Base-by-base conservation (phyloP, 1,140 invertebrate species). In the Eriocheir sinensis region DNA sequence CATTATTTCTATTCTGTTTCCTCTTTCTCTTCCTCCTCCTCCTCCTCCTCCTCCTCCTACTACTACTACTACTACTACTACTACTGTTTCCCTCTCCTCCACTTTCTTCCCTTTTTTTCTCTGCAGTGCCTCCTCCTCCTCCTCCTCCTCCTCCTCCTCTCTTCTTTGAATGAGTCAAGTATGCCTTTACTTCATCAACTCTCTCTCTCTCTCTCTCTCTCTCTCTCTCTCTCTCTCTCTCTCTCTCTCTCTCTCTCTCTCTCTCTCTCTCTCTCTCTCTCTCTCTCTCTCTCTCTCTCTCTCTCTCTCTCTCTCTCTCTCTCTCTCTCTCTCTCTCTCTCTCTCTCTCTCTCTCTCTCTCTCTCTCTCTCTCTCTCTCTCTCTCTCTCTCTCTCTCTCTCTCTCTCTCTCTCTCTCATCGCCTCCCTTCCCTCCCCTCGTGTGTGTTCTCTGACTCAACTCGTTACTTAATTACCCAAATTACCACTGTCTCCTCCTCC, bases 331-430 rank as follows among this genome's bases (percentile, higher is more conserved):
- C 27, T 21, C 85, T 21, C 85, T 86, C 38, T 38, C 85, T 38
- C 40, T 41, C 32, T 27, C 38, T 89, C 15, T 41, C 38, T 36
- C 86, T 41, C 86, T 41, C 2, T 44, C 15, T 81, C 21, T 81
- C 40, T 21, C n/a, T 81, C 90, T 90, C 40, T 92, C 72, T 32
- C 40, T 30, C 86, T n/a, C 40, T 32, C 41, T 53, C 88, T n/a
- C 41, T 21, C 60, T n/a, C 27, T 21, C 40, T 48, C 44, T 53
- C 0, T 32, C n/a, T 36, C 41, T 53, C n/a, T 6, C 27, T 9
- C n/a, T 53, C 2, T 81, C 8, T 60, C 36, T 32, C 17, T 9
- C 34, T 44, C 53, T 72, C 32, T 34, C 48, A 34, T 38, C 60
- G 79, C 90, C n/a, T 72, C n/a, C 21, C 53, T 30, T 88, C 85